Conservation (phyloP, 2,797 vertebrate genomes). For the Myotis pilosus region DNA sequence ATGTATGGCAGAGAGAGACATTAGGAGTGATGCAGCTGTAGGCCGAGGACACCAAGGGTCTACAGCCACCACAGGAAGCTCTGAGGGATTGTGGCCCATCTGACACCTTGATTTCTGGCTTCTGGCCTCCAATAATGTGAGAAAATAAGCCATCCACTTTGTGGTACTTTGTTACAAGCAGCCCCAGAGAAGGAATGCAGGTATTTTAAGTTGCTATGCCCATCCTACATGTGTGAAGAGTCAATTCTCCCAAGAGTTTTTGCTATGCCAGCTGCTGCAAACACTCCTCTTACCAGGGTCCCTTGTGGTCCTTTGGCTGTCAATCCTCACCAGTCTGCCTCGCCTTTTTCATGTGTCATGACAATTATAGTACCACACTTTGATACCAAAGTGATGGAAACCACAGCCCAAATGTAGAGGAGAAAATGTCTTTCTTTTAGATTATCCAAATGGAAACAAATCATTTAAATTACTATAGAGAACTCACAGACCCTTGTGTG, state of each 20-base stretch:
- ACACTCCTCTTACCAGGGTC: neutral
- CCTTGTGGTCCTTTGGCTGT: neutral
- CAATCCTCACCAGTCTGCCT: neutral
- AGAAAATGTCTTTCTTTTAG: neutral
- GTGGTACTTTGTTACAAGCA: neutral
- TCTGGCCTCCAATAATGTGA: neutral
- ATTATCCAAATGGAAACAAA: constrained; percentile 1
- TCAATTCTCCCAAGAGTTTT: neutral
- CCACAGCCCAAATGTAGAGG: neutral
- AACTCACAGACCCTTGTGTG: neutral
- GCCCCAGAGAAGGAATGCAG: neutral
- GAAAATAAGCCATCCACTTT: neutral
- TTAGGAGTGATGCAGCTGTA: neutral
- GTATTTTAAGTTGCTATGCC: neutral
- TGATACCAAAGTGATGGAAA: neutral
- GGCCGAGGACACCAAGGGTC: neutral
- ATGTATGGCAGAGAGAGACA: neutral
- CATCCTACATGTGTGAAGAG: neutral
- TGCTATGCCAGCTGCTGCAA: neutral
- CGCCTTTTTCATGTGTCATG: neutral
- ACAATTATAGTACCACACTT: neutral
- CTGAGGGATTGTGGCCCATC: too few species aligned
- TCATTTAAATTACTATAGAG: neutral
- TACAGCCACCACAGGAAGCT: neutral
- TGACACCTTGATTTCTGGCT: neutral